Base-by-base conservation (phyloP, 2,113 vertebrate species). In the Pyrgilauda ruficollis region DNA sequence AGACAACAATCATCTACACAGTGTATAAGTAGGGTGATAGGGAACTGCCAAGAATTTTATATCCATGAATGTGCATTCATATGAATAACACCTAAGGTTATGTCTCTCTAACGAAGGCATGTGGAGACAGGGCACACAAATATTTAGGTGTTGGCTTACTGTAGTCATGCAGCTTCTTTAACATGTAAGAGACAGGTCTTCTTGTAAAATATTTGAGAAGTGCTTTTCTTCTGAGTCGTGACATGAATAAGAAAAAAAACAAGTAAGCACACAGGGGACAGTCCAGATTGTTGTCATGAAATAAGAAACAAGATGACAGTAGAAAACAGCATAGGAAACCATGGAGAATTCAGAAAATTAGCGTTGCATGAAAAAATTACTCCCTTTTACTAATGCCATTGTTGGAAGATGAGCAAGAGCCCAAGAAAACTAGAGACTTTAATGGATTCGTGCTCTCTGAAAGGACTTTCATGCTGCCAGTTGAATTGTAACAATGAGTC, bases 131-230 rank as follows among this genome's bases (percentile, higher is more conserved):
- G 91, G 31, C 86, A 83, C 84, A 47, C 77, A 96, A 96, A 91
- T 97, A 97, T 97, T 96, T 97, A 96, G 97, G 96, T 75, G 84
- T 97, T 97, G 96, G 76, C 95, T 96, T 91, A 28, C 37, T 77
- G 94, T 88, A 97, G 92, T 97, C 93, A 95, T 73, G 72, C 84
- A 96, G 70, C 75, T 95, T 94, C 82, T 96, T 92, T 67, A 85
- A 87, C 39, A 67, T 2, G 30, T 84, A 53, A 70, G 39, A 86
- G n/a, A 72, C 9, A 43, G 4, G 8, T 55, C 33, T 72, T 77
- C 78, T 68, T 23, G 63, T 37, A 87, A 95, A 95, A 47, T 79
- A 68, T 79, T 76, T 73, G 63, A 63, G 39, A 80, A 43, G 28
- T 44, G 15, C 39, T 74, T 94, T 93, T 89, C 37, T 82, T 92